Base-by-base conservation (phyloP, 2,797 vertebrate species). In the Euphonia xanthogaster region DNA sequence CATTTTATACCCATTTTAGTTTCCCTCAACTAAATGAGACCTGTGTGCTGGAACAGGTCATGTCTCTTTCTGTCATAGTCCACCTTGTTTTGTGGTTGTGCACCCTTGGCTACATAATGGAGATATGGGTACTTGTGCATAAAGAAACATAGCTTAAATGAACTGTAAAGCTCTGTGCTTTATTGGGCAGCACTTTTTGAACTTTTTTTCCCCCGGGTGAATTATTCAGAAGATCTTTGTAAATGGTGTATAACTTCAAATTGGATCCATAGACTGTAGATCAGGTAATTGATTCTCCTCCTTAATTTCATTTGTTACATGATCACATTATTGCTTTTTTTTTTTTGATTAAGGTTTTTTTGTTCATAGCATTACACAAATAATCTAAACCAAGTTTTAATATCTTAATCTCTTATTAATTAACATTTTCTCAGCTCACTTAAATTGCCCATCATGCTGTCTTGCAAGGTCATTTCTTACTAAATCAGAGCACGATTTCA, bases 91-190 rank as follows among this genome's bases (percentile, higher is more conserved):
- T 94, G 93, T 90, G 93, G 96, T 87, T 85, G 68, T 70, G 60
- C 88, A 95, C 85, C 88, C 91, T 94, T 96, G 92, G 58, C 81
- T 97, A 67, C 67, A 51, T 95, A 93, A 96, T 87, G 91, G 88
- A 93, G 93, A 58, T 80, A 95, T 67, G 94, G 55, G 73, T 72
- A 92, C 86, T 93, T 97, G 95, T 94, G 94, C 96, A 91, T 95
- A 94, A 96, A 96, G 94, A 96, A 96, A 90, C 90, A 90, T 75
- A 53, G 61, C 48, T 88, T 94, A 97, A 97, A 97, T 96, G 96
- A 97, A 94, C 94, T 94, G 86, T 96, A 93, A 97, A 96, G 47
- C 42, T 86, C 88, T 94, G 78, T 88, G 90, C 86, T 87, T 96
- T 97, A 94, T 94, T 96, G 88, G 85, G 93, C 75, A 90, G 58